phyloP scores from a whole-genome alignment of 2,797 vertebrate species.

The Lepilemur ruficaudatus region DNA sequence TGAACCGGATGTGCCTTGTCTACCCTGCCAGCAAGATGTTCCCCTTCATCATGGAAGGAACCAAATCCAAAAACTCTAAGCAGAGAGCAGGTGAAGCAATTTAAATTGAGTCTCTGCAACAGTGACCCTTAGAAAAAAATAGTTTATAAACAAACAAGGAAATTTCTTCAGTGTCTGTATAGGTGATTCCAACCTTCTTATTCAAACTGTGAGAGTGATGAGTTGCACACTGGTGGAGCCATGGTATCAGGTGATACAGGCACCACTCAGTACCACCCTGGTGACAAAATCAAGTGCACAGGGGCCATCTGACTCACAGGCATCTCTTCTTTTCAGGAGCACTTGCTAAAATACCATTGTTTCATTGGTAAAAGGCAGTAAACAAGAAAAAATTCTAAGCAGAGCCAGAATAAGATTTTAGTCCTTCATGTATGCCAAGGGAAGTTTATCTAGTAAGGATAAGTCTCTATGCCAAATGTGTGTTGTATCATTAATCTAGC shows the following conservation, averaged over 20 bases:
- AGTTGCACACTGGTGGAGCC: constrained; percentile 85
- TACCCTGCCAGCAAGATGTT: constrained; percentile 98
- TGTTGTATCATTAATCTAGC: constrained; percentile 6
- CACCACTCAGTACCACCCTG: constrained; percentile 85
- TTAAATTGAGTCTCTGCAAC: not conserved
- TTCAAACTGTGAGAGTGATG: constrained; percentile 86
- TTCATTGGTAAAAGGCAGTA: not conserved
- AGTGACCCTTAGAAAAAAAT: not conserved
- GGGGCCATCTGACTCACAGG: constrained; percentile 91
- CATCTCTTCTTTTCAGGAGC: not conserved
- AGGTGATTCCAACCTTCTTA: not conserved
- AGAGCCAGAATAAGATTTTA: constrained; percentile 2
- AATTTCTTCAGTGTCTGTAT: not conserved
- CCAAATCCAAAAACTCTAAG: constrained; percentile 99
- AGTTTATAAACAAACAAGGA: not conserved
- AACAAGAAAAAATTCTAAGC: not conserved
- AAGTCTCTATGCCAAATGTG: not conserved
- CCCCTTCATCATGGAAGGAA: constrained; percentile 97
- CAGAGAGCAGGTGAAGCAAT: constrained; percentile 92
- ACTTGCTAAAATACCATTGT: not conserved
- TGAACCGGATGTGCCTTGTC: constrained; percentile 94
- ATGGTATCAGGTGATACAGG: constrained; percentile 78
- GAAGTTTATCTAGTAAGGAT: not conserved
- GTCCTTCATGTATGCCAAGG: not conserved
- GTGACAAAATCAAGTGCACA: constrained; percentile 90